Evolutionary conservation across 1,140 invertebrate genomes (phyloP).

Genomic region (Neotoxoptera formosana): DNA sequence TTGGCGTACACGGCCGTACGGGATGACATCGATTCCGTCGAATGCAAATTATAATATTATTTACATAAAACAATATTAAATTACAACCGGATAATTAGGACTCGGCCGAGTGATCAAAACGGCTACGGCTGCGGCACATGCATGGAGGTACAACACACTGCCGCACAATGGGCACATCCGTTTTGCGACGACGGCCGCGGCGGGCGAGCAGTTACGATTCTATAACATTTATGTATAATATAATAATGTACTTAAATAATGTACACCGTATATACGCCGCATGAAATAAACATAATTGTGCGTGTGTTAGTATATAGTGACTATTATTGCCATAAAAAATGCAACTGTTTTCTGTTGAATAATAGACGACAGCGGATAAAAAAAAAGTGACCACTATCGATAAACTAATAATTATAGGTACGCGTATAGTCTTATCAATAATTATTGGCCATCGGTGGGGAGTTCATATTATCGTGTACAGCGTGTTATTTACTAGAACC

Average conservation of each 20-base stretch:
- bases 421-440: background rate
- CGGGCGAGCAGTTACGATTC: background rate
- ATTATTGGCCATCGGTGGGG: background rate
- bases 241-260: background rate
- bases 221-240: background rate
- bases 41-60: slow-evolving; percentile 38
- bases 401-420: no score
- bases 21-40: slow-evolving; percentile 32
- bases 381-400: background rate
- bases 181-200: background rate
- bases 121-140: background rate
- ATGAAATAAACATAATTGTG: background rate
- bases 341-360: background rate
- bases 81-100: slow-evolving; percentile 53
- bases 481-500: background rate
- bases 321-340: background rate
- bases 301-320: background rate
- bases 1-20: background rate
- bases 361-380: background rate
- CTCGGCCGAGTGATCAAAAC: slow-evolving; percentile 49
- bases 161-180: slow-evolving; percentile 40
- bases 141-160: background rate
- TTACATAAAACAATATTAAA: slow-evolving; percentile 49
- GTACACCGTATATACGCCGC: background rate
- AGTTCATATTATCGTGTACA: background rate